phyloP scores from a whole-genome alignment of 2,888 invertebrate genomes.

The Ephialtes manifestator region DNA sequence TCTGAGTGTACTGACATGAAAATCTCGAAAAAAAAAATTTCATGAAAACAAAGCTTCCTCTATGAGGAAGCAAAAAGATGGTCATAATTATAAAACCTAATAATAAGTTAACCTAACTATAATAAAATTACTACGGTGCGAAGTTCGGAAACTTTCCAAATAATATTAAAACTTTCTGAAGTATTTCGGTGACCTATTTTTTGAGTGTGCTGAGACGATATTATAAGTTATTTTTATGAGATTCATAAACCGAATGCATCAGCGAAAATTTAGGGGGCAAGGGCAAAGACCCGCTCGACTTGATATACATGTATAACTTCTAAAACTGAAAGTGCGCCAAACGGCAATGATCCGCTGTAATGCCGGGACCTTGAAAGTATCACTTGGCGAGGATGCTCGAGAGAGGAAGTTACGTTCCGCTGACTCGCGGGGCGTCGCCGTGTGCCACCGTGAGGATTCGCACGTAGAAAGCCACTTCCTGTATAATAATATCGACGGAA shows the following conservation, averaged over 20 bases:
- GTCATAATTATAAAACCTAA: not conserved
- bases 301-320: not conserved
- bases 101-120: not conserved
- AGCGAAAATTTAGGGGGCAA: slow-evolving; percentile 15
- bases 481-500: slow-evolving; percentile 62
- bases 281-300: not conserved
- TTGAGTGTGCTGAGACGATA: not conserved
- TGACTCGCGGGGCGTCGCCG: slow-evolving; percentile 52
- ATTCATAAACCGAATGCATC: slow-evolving; percentile 1
- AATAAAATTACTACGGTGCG: not conserved
- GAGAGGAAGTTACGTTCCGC: slow-evolving; percentile 61
- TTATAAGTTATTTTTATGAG: not conserved
- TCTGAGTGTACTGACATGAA: no score
- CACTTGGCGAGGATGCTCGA: slow-evolving; percentile 40
- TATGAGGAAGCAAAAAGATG: no score
- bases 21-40: no score
- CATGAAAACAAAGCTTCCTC: no score
- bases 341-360: slow-evolving; percentile 36
- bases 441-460: slow-evolving; percentile 52
- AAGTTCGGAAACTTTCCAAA: not conserved
- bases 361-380: slow-evolving; percentile 54
- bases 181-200: not conserved
- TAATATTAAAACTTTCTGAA: not conserved
- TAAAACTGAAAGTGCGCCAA: slow-evolving; percentile 11
- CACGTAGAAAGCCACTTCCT: slow-evolving; percentile 68